phyloP scores from a whole-genome alignment of 2,888 invertebrate genomes.

The Scaptomyza flava region DNA sequence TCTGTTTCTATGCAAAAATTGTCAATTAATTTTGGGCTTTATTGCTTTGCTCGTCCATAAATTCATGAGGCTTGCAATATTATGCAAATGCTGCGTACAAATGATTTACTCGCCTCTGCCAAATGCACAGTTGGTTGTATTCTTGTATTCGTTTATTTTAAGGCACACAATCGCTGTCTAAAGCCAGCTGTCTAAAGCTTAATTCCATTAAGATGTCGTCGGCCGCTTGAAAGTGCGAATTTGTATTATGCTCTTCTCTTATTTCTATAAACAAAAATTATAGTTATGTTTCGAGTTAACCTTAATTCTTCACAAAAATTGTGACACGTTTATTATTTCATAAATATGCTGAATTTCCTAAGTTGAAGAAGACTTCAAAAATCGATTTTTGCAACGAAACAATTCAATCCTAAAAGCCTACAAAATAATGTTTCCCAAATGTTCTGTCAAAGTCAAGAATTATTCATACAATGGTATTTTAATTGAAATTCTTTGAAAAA shows the following conservation, averaged over 20 bases:
- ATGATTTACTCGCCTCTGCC: slow-evolving; percentile 40
- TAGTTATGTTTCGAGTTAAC: no score
- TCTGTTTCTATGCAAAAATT: slow-evolving; percentile 36
- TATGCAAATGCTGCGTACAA: slow-evolving; percentile 44
- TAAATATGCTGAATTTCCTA: not conserved
- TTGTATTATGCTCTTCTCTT: not conserved
- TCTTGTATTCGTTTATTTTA: not conserved
- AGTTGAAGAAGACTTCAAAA: not conserved
- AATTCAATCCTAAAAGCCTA: not conserved
- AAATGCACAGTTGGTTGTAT: not conserved
- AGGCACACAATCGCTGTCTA: not conserved
- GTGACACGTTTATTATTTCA: not conserved
- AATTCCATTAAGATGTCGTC: not conserved
- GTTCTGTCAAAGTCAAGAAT: slow-evolving; percentile 6
- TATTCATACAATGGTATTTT: no score
- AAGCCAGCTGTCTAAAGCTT: not conserved
- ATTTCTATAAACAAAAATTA: not conserved
- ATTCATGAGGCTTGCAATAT: slow-evolving; percentile 46
- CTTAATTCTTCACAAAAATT: no score
- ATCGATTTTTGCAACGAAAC: not conserved
- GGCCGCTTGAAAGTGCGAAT: not conserved
- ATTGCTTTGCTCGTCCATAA: slow-evolving; percentile 60
- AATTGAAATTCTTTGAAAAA: no score
- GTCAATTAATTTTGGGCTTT: slow-evolving; percentile 72
- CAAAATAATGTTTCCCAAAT: not conserved